These are phyloP conservation scores for Centroberyx gerrardi DNA, from an alignment of 2,797 vertebrate species.

Conservation along the genomic window DNA sequence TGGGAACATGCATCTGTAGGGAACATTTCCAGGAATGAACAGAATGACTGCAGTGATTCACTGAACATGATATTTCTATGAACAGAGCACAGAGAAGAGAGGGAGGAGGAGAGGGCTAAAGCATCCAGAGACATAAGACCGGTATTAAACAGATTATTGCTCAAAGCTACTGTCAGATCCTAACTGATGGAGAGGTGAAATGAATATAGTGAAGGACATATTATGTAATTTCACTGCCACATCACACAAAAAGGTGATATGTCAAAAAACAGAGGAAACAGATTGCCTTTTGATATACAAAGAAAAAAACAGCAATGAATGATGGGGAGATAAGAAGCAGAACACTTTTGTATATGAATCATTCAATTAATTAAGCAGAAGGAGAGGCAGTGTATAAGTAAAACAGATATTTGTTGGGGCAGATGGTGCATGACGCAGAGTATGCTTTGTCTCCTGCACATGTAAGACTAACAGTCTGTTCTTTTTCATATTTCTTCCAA, in stretches of 20 bases:
- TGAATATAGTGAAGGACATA: constrained; percentile 61
- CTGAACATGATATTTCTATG: constrained; percentile 52
- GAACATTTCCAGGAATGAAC: constrained; percentile 44
- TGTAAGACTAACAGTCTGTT: constrained; percentile 40
- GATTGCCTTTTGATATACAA: constrained; percentile 26
- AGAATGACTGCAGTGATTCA: constrained; percentile 59
- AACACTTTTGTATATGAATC: constrained; percentile 45
- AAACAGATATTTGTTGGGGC: background rate
- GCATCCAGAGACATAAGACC: constrained; percentile 56
- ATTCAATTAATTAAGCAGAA: constrained; percentile 54
- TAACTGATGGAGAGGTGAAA: constrained; percentile 67
- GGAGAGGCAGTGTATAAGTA: constrained; percentile 11
- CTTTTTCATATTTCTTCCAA: constrained; percentile 22
- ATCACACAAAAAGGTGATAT: constrained; percentile 45
- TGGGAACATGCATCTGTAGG: constrained; percentile 47
- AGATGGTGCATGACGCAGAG: constrained; percentile 23
- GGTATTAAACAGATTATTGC: constrained; percentile 70
- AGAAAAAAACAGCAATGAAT: constrained; percentile 21
- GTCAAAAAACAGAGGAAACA: constrained; percentile 48
- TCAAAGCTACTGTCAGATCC: constrained; percentile 69
- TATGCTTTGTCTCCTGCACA: constrained; percentile 26
- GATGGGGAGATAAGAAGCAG: constrained; percentile 42
- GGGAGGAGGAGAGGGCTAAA: constrained; percentile 15
- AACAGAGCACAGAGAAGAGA: constrained; percentile 44
- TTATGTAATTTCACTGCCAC: constrained; percentile 63